Percentiles rank a stretch among this genome's conserved stretches.
Evolutionary conservation across 2,888 invertebrate genomes (phyloP).

Genomic region (Plagodis pulveraria): DNA sequence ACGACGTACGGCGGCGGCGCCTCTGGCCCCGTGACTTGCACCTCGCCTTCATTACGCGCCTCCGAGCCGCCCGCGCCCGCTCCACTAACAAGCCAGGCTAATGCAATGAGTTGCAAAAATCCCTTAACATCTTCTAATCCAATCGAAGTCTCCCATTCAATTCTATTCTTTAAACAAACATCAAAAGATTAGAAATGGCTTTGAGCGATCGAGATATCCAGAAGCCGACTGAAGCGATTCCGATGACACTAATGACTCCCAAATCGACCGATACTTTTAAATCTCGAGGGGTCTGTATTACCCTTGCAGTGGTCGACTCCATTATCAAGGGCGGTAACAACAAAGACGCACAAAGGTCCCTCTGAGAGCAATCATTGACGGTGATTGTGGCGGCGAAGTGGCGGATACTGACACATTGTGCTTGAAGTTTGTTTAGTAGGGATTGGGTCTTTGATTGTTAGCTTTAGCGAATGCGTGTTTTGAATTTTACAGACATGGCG

Average conservation of each 20-base stretch:
- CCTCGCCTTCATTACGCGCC: slow-evolving; percentile 74
- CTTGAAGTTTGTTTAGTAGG: slow-evolving; percentile 51
- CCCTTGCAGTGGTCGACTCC: slow-evolving; percentile 53
- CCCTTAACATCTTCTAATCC: slow-evolving; percentile 48
- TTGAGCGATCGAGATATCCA: slow-evolving; percentile 46
- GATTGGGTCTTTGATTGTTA: slow-evolving; percentile 20
- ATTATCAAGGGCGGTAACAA: slow-evolving; percentile 71
- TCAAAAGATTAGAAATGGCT: slow-evolving; percentile 47
- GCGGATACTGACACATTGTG: slow-evolving; percentile 49
- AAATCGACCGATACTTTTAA: slow-evolving; percentile 67
- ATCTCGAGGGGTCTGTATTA: slow-evolving; percentile 65
- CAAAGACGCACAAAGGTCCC: slow-evolving; percentile 61
- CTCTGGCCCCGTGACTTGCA: slow-evolving; percentile 78
- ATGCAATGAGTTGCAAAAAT: slow-evolving; percentile 83
- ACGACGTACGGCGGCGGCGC: slow-evolving; percentile 70
- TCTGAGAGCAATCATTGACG: slow-evolving; percentile 65
- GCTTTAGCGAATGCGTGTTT: slow-evolving; percentile 5
- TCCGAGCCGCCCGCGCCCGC: slow-evolving; percentile 52
- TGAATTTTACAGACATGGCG: slow-evolving; percentile 9
- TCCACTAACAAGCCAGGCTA: slow-evolving; percentile 81
- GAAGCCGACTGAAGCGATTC: slow-evolving; percentile 72
- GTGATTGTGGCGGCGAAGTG: slow-evolving; percentile 62
- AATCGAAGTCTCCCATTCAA: slow-evolving; percentile 40
- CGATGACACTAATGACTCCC: slow-evolving; percentile 80
- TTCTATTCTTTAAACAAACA: slow-evolving; percentile 45